phyloP scores from a whole-genome alignment of 2,888 invertebrate genomes.

The Habrosyne pyritoides region DNA sequence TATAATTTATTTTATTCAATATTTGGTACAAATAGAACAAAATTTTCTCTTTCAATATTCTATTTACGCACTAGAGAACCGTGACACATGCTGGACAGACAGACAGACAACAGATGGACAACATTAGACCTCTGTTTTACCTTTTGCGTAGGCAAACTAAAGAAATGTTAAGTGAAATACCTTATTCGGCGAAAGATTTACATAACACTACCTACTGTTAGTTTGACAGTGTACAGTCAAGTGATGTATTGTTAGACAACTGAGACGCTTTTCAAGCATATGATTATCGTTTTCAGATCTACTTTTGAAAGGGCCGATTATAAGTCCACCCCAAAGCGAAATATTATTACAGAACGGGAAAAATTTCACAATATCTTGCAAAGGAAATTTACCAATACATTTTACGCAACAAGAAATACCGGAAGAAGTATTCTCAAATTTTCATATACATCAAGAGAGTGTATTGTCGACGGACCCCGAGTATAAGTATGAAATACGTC shows the following conservation, averaged over 20 bases:
- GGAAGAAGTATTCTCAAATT: constrained; percentile 54
- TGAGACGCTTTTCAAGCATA: constrained; percentile 2
- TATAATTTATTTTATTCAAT: no score
- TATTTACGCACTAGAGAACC: no score
- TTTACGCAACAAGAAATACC: constrained; percentile 66
- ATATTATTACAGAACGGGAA: constrained; percentile 66
- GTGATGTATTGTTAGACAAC: background rate
- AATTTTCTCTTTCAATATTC: no score
- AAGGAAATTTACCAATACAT: constrained; percentile 51
- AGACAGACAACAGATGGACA: no score
- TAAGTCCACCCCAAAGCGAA: constrained; percentile 59
- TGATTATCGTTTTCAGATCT: constrained; percentile 70
- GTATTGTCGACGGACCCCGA: constrained; percentile 34
- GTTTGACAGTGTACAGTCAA: background rate
- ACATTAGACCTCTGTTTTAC: no score
- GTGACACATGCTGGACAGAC: no score
- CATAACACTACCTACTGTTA: background rate
- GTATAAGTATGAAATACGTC: constrained; percentile 66
- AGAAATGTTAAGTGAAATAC: no score
- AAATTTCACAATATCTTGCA: constrained; percentile 68
- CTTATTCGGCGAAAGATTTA: background rate
- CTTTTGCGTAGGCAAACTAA: no score
- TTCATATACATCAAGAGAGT: constrained; percentile 29
- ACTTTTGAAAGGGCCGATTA: constrained; percentile 59
- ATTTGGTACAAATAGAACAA: no score